Base-by-base conservation (phyloP, 2,888 invertebrate species). In the Chydorus sphaericus region DNA sequence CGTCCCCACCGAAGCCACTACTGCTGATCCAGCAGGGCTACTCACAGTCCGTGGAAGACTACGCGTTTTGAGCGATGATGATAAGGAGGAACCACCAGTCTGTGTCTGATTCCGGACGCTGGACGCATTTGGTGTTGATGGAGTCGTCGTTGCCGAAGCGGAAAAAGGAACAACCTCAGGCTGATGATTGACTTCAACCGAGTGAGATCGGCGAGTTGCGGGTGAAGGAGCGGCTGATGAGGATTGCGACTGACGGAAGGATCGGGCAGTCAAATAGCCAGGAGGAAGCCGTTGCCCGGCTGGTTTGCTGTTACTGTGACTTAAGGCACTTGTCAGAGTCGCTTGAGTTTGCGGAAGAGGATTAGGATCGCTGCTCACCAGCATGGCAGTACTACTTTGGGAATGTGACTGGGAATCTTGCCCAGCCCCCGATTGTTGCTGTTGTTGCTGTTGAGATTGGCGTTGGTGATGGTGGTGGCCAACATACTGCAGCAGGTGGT, bases 101-200 rank as follows among this genome's bases (percentile, higher is more conserved):
- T 8, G 39, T 5, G 18, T 18, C 23, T 36, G 36, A n/a, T 36
- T 16, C 10, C 39, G 16, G 10, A 71, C 70, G 64, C 71, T 72
- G 63, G 76, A 79, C 62, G 77, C 78, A n/a, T n/a, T n/a, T n/a
- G n/a, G n/a, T n/a, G n/a, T n/a, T n/a, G n/a, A n/a, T n/a, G n/a
- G n/a, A n/a, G n/a, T n/a, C n/a, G n/a, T n/a, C n/a, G n/a, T n/a
- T n/a, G n/a, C n/a, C n/a, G n/a, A n/a, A n/a, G n/a, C n/a, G n/a
- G n/a, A n/a, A n/a, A n/a, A n/a, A n/a, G 16, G 26, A 26, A 31
- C 5, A 23, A 52, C 20, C 29, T 51, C 11, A 36, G 10, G 37
- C 23, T 36, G 36, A 20, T 52, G 36, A 36, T 52, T 52, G 52
- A 31, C 52, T 52, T 52, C 52, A 8, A 33, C 52, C 33, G 52